phyloP scores from a whole-genome alignment of 2,797 vertebrate species.

The Enteromius mattozi region DNA sequence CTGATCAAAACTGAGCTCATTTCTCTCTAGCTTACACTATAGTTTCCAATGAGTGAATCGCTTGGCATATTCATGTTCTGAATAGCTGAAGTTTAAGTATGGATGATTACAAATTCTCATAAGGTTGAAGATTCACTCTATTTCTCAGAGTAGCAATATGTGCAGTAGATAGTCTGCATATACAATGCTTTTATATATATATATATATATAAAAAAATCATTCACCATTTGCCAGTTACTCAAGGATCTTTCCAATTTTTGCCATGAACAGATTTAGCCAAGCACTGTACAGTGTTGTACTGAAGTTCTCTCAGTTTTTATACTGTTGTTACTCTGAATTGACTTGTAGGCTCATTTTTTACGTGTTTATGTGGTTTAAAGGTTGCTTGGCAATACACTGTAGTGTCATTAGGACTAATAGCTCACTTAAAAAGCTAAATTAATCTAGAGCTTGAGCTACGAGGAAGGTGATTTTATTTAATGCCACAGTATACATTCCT shows the following conservation, averaged over 20 bases:
- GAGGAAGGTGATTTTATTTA: constrained; percentile 1
- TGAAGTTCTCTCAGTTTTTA: not conserved
- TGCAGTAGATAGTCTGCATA: not conserved
- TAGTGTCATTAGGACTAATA: constrained; percentile 37
- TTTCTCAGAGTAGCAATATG: constrained; percentile 4
- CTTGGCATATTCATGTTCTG: not conserved
- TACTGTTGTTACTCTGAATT: constrained; percentile 5
- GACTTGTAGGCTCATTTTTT: constrained; percentile 6
- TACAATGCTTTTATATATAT: not conserved
- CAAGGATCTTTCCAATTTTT: not conserved
- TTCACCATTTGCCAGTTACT: not conserved
- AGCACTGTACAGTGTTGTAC: not conserved
- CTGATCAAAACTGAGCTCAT: constrained; percentile 20
- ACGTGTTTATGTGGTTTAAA: constrained; percentile 3
- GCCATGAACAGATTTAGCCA: not conserved
- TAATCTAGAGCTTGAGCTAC: constrained; percentile 7
- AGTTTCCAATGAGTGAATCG: constrained; percentile 2
- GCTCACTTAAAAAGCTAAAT: constrained; percentile 22
- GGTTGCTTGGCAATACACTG: constrained; percentile 24
- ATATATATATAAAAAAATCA: constrained; percentile 29
- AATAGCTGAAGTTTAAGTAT: constrained; percentile 13
- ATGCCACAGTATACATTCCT: constrained; percentile 1
- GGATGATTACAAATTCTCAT: constrained; percentile 9
- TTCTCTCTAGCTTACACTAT: constrained; percentile 7
- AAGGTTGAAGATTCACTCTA: constrained; percentile 2